Conservation (phyloP, 1,140 invertebrate genomes). For the Brachystomella parvula region DNA sequence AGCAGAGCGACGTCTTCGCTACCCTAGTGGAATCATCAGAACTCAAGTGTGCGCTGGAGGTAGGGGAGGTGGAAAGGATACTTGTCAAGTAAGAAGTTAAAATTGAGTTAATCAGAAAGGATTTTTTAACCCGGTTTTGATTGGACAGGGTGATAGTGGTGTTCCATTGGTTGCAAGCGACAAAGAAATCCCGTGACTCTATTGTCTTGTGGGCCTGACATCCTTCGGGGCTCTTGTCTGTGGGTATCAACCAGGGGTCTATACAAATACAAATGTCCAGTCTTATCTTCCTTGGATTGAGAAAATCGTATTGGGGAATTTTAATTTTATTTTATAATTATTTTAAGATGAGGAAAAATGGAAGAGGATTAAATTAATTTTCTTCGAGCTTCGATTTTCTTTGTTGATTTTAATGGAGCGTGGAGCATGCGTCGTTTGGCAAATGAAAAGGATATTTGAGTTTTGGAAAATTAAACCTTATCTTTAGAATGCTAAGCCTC, state of each 20-base stretch:
- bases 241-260: constrained; percentile 29
- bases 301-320: constrained; percentile 22
- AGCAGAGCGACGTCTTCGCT: constrained; percentile 30
- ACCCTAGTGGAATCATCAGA: constrained; percentile 29
- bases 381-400: too few species aligned
- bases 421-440: too few species aligned
- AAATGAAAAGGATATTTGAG: too few species aligned
- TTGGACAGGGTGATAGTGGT: constrained; percentile 29
- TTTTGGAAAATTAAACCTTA: too few species aligned
- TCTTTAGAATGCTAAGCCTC: too few species aligned
- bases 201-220: constrained; percentile 27
- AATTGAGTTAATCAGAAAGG: background rate
- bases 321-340: constrained; percentile 2
- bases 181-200: background rate
- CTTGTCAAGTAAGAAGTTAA: constrained; percentile 20
- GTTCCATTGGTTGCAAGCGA: constrained; percentile 21
- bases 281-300: constrained; percentile 35
- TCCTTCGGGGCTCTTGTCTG: constrained; percentile 31
- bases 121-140: background rate
- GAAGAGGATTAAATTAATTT: too few species aligned
- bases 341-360: background rate
- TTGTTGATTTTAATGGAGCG: too few species aligned
- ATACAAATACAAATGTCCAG: constrained; percentile 30
- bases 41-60: constrained; percentile 33
- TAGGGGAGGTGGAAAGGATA: constrained; percentile 19